phyloP scores from a whole-genome alignment of 2,113 vertebrate genomes.

The Electrona antarctica region DNA sequence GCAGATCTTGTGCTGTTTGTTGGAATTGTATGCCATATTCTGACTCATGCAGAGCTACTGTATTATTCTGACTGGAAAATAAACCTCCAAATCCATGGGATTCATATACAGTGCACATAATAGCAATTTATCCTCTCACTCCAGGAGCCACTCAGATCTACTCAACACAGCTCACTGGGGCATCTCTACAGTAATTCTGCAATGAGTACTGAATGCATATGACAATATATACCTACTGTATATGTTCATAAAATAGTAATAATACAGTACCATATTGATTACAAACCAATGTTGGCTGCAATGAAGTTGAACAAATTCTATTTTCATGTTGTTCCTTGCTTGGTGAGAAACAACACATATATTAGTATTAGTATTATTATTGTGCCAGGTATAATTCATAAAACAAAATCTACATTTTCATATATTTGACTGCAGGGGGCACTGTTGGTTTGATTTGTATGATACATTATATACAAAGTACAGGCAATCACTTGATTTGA shows the following conservation, averaged over 20 bases:
- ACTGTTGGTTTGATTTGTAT: constrained; percentile 42
- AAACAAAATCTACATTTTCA: neutral
- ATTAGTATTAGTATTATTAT: no score
- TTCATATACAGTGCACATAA: neutral
- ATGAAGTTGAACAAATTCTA: no score
- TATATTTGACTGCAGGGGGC: constrained; percentile 34
- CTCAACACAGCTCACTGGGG: neutral
- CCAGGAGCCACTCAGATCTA: neutral
- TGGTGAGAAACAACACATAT: no score
- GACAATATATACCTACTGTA: no score
- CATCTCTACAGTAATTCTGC: neutral
- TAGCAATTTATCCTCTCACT: neutral
- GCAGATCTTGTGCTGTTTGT: constrained; percentile 1
- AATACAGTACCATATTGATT: no score
- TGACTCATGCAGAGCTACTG: neutral
- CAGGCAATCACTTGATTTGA: no score
- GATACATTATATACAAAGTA: neutral
- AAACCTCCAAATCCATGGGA: constrained; percentile 5
- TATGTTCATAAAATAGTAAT: no score
- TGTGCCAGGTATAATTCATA: no score
- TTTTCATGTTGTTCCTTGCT: no score
- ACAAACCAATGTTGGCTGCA: no score
- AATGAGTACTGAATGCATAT: no score
- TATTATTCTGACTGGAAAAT: neutral
- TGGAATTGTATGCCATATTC: neutral